These are phyloP conservation scores for Eremobia ochroleuca DNA, from an alignment of 2,888 invertebrate species.

Conservation along the genomic window DNA sequence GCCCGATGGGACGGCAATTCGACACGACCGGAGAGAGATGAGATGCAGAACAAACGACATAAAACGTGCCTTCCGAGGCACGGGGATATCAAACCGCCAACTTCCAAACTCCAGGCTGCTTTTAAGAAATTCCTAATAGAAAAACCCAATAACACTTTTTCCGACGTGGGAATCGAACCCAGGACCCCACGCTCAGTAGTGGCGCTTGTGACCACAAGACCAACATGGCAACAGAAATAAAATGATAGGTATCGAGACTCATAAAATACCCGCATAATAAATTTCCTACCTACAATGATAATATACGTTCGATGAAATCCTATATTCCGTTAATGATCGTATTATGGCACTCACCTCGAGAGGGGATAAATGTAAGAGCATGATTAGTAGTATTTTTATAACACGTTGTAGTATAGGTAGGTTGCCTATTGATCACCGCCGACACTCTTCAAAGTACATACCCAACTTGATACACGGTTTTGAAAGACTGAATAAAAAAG, in stretches of 20 bases:
- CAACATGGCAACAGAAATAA: background rate
- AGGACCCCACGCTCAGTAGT: too few species aligned
- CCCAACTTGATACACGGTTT: background rate
- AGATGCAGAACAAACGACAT: too few species aligned
- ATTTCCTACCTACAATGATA: background rate
- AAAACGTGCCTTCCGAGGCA: too few species aligned
- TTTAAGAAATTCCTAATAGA: too few species aligned
- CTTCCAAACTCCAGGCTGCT: too few species aligned
- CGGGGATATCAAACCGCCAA: too few species aligned
- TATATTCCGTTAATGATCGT: background rate
- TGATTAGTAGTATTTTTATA: background rate
- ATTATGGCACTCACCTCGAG: conserved; percentile 14
- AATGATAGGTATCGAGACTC: background rate
- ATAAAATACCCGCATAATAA: background rate
- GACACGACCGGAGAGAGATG: too few species aligned
- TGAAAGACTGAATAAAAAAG: background rate
- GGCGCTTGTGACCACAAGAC: too few species aligned
- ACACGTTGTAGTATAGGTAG: background rate
- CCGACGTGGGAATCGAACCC: too few species aligned
- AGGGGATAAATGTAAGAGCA: background rate
- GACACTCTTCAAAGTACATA: background rate
- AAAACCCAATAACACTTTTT: too few species aligned
- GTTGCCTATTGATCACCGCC: background rate
- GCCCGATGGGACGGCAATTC: too few species aligned
- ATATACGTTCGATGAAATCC: conserved; percentile 9